A percentile compares a stretch with the other conserved stretches of the same genome.
These are phyloP conservation scores for Columba livia DNA, from an alignment of 2,113 vertebrate species.

Conservation along the genomic window DNA sequence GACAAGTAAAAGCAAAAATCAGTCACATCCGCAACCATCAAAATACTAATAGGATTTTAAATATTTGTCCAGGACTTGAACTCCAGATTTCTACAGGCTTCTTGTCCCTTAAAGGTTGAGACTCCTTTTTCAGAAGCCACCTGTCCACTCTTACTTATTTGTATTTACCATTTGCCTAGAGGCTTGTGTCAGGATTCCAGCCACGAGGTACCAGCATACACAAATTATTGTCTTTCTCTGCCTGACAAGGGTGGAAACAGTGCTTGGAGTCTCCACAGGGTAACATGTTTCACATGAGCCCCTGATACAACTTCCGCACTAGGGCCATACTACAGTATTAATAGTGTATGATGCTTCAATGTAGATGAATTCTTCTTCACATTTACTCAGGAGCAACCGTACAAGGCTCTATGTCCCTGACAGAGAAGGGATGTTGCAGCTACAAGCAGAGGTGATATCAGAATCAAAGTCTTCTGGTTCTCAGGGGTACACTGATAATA, in stretches of 20 bases:
- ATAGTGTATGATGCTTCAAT: not conserved
- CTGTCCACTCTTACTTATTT: not conserved
- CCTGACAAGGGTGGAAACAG: not conserved
- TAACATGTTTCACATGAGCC: not conserved
- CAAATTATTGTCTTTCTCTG: not conserved
- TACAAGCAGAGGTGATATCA: not conserved
- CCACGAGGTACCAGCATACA: not conserved
- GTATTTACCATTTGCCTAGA: not conserved
- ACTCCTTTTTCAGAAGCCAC: not conserved
- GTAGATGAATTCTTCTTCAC: not conserved
- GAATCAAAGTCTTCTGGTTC: not conserved
- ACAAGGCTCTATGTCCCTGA: not conserved
- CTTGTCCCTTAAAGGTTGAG: not conserved
- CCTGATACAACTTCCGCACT: not conserved
- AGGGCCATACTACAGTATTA: not conserved
- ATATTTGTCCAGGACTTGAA: not conserved
- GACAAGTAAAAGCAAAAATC: slow-evolving; percentile 3
- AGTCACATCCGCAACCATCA: not conserved
- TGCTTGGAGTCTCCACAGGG: not conserved
- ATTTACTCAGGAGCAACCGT: not conserved
- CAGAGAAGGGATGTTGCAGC: not conserved
- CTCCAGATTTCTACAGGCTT: not conserved
- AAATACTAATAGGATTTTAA: not conserved
- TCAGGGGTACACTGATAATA: not conserved
- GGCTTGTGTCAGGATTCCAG: not conserved